A percentile compares a stretch with the other conserved stretches of the same genome.
Evolutionary conservation across 2,113 vertebrate genomes (phyloP).

Genomic region (Ailurus styani): DNA sequence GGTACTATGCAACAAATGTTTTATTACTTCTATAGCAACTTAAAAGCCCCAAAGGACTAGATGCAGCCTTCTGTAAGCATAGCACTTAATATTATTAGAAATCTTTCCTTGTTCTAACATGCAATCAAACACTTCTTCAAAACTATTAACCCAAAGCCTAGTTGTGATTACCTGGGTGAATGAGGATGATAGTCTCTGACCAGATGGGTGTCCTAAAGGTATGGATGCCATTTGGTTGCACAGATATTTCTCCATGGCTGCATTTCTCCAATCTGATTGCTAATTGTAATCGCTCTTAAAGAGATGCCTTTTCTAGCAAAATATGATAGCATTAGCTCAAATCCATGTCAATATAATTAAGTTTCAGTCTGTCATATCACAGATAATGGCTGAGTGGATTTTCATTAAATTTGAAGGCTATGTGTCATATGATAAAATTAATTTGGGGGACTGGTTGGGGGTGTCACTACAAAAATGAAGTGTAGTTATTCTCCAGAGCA

Average conservation of each 20-base stretch:
- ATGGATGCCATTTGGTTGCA: not conserved
- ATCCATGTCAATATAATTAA: constrained; percentile 60
- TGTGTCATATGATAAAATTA: constrained; percentile 56
- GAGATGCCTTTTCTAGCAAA: constrained; percentile 46
- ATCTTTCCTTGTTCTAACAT: not conserved
- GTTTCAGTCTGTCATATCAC: constrained; percentile 48
- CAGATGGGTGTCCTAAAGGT: not conserved
- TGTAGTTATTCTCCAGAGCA: not conserved
- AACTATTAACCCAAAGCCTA: not conserved
- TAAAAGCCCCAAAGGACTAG: not conserved
- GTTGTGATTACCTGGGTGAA: not conserved
- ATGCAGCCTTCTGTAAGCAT: not conserved
- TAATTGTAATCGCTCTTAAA: constrained; percentile 41
- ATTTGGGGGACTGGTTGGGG: not conserved
- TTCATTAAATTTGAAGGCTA: constrained; percentile 67
- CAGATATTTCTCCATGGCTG: not conserved
- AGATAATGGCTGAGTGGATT: constrained; percentile 54
- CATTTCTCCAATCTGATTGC: not conserved
- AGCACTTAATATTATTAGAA: not conserved
- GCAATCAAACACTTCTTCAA: not conserved
- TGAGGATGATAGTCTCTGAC: not conserved
- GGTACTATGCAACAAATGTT: not conserved
- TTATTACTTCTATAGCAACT: not conserved
- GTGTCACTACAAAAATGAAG: not conserved
- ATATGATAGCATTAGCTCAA: constrained; percentile 45